Evolutionary conservation across 1,140 invertebrate genomes (phyloP), one percentile per base, ranked within the genome.

Genomic region (Harpegnathos saltator): DNA sequence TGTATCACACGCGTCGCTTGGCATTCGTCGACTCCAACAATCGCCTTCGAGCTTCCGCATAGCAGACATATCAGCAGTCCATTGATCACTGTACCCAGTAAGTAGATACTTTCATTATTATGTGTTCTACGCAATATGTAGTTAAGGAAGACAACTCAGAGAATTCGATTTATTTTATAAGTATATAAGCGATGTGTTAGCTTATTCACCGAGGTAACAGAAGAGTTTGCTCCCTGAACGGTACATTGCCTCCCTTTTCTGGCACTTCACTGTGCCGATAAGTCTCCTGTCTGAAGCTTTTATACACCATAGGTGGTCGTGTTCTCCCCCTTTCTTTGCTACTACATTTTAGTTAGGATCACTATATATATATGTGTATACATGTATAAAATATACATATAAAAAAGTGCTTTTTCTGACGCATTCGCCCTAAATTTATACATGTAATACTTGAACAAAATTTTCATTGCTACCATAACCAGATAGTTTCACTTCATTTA

Each of bases 1-100:
- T 99, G 98, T 77, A 98, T 97, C 26, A 99, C 98, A 1, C 97
- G 98, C 22, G 97, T 98, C 68, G 98, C 96, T 93, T 98, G 96
- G 91, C 98, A 99, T 92, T 98, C 97, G 91, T 98, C 98, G 0
- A 96, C 95, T 89, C 92, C 89, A 90, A 94, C 90, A 14, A 95
- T 91, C 56, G 93, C 94, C 81, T 89, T 85, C 9, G 90, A 86
- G 22, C 82, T 88, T 87, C 86, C 87, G 24, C 69, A 83, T 1
- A 88, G 69, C 65, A 87, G 89, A 54, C 89, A 88, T 38, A 90
- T 82, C 59, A 92, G 66, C 7, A 91, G n/a, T 61, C 89, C 85
- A 17, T 62, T 77, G 74, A 90, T 50, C 22, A 90, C 91, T 93
- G 75, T 17, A 14, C 38, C 72, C 26, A 61, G 90, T 91, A 82